These are phyloP conservation scores for Lordiphosa collinella DNA, from an alignment of 1,140 invertebrate species.

Conservation along the genomic window DNA sequence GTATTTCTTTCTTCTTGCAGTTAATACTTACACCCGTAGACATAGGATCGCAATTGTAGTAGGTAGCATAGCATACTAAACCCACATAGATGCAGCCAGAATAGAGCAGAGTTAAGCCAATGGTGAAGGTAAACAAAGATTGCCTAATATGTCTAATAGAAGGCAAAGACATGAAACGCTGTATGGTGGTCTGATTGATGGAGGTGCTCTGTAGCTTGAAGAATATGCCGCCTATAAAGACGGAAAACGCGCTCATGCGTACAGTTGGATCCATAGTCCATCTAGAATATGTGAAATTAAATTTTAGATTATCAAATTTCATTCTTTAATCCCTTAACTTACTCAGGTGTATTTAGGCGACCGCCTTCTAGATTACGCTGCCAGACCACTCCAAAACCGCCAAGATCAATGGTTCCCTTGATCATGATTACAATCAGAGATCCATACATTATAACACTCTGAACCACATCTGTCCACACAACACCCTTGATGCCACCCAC, in stretches of 20 bases:
- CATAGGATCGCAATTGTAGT: conserved; percentile 88
- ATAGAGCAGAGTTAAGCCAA: conserved; percentile 83
- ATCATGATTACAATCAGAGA: conserved; percentile 89
- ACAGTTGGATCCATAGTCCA: conserved; percentile 85
- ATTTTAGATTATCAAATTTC: neutral
- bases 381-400: conserved; percentile 87
- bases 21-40: conserved; percentile 79
- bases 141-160: conserved; percentile 52
- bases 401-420: conserved; percentile 90
- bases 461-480: conserved; percentile 95
- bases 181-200: conserved; percentile 91
- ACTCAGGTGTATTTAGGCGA: conserved; percentile 89
- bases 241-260: conserved; percentile 88
- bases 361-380: conserved; percentile 86
- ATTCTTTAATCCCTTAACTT: conserved; percentile 47
- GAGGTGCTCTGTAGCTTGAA: conserved; percentile 93
- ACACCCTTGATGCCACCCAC: conserved; percentile 96
- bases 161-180: conserved; percentile 85
- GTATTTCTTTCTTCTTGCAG: neutral
- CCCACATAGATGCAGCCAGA: conserved; percentile 86
- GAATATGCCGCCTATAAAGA: conserved; percentile 89
- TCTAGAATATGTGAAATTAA: conserved; percentile 77
- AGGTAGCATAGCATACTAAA: conserved; percentile 88
- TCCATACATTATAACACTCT: conserved; percentile 90
- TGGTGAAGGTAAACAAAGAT: conserved; percentile 82